These are phyloP conservation scores for Emydoidea blandingii DNA, from an alignment of 2,797 vertebrate species.

Conservation along the genomic window DNA sequence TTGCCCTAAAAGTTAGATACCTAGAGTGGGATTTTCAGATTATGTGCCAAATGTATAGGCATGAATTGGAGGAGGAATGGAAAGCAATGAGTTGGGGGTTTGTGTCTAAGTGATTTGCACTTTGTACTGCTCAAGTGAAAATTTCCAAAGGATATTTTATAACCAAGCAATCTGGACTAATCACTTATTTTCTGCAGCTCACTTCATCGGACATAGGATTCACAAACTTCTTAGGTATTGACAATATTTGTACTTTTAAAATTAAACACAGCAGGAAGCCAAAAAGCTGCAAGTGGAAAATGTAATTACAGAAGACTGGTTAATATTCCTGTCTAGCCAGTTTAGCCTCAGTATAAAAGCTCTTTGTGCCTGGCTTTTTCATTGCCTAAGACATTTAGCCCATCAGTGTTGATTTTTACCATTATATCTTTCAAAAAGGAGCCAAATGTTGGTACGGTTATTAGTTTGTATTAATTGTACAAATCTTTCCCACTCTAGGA, in stretches of 20 bases:
- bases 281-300: constrained; percentile 63
- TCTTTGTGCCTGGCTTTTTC: constrained; percentile 65
- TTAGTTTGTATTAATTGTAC: constrained; percentile 41
- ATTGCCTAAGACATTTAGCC: constrained; percentile 35
- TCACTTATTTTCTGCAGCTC: constrained; percentile 6
- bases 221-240: background rate
- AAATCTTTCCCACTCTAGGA: background rate
- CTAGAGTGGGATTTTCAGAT: background rate
- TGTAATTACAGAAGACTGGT: constrained; percentile 51
- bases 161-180: background rate
- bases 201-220: background rate
- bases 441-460: constrained; percentile 27
- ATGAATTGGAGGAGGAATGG: background rate
- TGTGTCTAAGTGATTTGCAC: background rate
- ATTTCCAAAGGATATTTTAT: background rate
- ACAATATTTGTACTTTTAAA: constrained; percentile 16
- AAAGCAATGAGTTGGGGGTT: background rate
- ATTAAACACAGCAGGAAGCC: constrained; percentile 40
- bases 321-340: constrained; percentile 58
- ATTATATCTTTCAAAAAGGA: constrained; percentile 52
- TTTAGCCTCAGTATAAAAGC: constrained; percentile 59
- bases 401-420: background rate
- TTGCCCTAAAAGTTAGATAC: background rate
- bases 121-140: background rate
- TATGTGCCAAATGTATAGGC: background rate